Conservation (phyloP, 92 coral and sea anemone genomes). For the Hydrozoanthus gracilis region DNA sequence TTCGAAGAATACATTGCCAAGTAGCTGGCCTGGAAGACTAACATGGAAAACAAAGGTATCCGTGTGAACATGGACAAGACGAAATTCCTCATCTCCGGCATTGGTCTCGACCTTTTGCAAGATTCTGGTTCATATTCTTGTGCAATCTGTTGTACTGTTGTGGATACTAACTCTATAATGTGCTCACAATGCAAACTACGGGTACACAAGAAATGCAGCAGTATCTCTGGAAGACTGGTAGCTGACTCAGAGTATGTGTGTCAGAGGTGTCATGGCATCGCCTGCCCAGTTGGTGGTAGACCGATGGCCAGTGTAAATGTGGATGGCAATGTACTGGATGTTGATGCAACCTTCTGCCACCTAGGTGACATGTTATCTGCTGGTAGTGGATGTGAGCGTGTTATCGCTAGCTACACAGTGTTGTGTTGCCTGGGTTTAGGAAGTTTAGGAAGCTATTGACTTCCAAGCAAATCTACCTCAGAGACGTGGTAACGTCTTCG, state of each 20-base stretch:
- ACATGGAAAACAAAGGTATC: neutral
- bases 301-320: neutral
- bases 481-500: neutral
- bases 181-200: conserved; percentile 9
- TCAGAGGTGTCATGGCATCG: conserved; percentile 2
- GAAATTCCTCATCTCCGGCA: conserved; percentile 8
- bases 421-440: conserved; percentile 2
- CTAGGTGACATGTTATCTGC: neutral
- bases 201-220: neutral
- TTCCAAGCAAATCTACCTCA: neutral
- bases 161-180: neutral
- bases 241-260: neutral
- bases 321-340: neutral
- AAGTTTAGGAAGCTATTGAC: neutral
- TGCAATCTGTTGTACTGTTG: neutral
- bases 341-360: neutral
- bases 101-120: neutral
- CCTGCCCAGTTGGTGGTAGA: neutral
- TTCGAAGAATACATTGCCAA: neutral
- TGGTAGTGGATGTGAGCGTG: neutral
- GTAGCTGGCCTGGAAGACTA: neutral
- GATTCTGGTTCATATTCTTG: neutral
- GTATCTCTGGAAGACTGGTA: neutral
- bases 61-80: neutral
- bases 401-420: neutral